Conservation (phyloP, 2,113 vertebrate genomes). For the Perca fluviatilis region DNA sequence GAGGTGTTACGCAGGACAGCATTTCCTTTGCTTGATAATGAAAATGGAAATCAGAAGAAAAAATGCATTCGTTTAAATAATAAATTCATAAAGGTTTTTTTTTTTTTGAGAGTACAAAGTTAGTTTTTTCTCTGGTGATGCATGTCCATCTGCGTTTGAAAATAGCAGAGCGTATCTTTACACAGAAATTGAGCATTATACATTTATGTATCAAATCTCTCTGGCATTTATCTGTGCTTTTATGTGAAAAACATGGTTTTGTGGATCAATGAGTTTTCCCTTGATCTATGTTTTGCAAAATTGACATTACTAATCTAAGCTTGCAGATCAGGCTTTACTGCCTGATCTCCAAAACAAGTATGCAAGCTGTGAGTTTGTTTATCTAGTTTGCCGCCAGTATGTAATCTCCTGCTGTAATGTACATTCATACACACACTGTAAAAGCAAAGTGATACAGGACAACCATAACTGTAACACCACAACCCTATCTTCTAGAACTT, state of each 20-base stretch:
- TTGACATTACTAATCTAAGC: neutral
- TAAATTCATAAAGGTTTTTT: neutral
- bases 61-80: neutral
- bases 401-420: neutral
- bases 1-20: neutral
- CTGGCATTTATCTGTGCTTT: constrained; percentile 23
- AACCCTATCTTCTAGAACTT: neutral
- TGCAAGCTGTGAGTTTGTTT: neutral
- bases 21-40: neutral
- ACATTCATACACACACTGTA: neutral
- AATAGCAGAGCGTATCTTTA: constrained; percentile 8
- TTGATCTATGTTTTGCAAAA: constrained; percentile 23
- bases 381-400: neutral
- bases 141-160: constrained; percentile 14
- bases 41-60: constrained; percentile 12
- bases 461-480: neutral
- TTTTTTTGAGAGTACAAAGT: neutral
- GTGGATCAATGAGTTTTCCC: neutral
- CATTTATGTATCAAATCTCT: constrained; percentile 23
- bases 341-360: neutral
- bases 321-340: neutral
- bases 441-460: neutral
- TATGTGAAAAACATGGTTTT: constrained; percentile 28
- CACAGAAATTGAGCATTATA: constrained; percentile 22
- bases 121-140: constrained; percentile 10